Evolutionary conservation across 2,113 vertebrate genomes (phyloP).

Genomic region (Hippotragus niger): DNA sequence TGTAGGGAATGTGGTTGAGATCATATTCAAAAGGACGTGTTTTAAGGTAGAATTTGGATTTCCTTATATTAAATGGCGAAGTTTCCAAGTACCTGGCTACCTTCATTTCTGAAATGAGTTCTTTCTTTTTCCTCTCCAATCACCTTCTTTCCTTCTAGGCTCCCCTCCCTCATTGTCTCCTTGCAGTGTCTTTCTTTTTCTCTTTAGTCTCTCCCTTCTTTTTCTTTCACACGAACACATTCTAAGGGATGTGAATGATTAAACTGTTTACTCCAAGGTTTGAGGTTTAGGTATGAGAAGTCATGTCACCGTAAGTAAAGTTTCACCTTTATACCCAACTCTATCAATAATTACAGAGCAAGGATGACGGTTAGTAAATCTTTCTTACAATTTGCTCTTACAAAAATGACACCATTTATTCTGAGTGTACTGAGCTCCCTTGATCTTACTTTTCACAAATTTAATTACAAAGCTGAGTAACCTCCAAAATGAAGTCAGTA

Average conservation of each 20-base stretch:
- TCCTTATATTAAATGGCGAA: not conserved
- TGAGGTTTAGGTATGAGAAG: slow-evolving; percentile 56
- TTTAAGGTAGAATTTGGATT: not conserved
- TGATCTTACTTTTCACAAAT: not conserved
- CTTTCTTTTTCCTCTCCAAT: not conserved
- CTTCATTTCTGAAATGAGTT: not conserved
- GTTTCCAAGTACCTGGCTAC: not conserved
- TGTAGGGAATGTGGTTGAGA: not conserved
- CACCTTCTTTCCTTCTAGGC: not conserved
- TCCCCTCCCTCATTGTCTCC: not conserved
- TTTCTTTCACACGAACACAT: slow-evolving; percentile 21
- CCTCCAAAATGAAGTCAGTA: not conserved
- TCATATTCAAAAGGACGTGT: not conserved
- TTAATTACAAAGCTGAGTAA: slow-evolving; percentile 23
- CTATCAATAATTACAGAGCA: slow-evolving; percentile 73
- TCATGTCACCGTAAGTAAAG: slow-evolving; percentile 48
- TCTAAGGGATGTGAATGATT: slow-evolving; percentile 66
- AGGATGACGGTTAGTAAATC: not conserved
- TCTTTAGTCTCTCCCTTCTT: not conserved
- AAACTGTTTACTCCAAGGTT: slow-evolving; percentile 65
- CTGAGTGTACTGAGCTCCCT: not conserved
- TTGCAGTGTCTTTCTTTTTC: not conserved
- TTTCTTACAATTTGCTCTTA: slow-evolving; percentile 42
- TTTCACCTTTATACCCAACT: slow-evolving; percentile 72
- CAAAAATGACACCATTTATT: slow-evolving; percentile 30